These are phyloP conservation scores for Danaus plexippus DNA, from an alignment of 1,140 invertebrate species.

Conservation along the genomic window DNA sequence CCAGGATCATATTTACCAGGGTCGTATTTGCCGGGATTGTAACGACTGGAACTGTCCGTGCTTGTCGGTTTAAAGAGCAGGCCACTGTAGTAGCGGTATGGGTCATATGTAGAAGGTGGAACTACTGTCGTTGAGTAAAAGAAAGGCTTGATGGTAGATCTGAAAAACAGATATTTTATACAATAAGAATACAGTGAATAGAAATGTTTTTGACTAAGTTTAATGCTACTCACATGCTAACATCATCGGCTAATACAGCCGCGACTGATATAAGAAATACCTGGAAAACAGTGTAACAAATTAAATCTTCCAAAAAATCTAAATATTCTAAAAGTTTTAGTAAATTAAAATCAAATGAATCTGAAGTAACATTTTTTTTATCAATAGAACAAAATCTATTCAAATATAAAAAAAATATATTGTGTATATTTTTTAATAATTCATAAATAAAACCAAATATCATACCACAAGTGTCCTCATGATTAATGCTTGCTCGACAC, in stretches of 20 bases:
- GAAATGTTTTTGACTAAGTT: neutral
- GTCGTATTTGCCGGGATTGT: conserved; percentile 15
- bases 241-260: conserved; percentile 15
- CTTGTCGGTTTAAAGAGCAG: too few relatives aligned
- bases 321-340: neutral
- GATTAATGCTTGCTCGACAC: conserved; percentile 31
- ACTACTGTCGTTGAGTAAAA: conserved; percentile 1
- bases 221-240: conserved; percentile 10
- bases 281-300: conserved; percentile 5
- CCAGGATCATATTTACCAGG: conserved; percentile 13
- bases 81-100: conserved; percentile 8
- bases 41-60: neutral
- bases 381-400: conserved; percentile 1
- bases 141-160: conserved; percentile 8
- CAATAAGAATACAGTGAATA: neutral
- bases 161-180: conserved; percentile 5
- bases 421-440: neutral
- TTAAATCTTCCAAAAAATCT: neutral
- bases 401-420: conserved; percentile 6
- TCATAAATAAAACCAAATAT: conserved; percentile 1
- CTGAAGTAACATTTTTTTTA: neutral
- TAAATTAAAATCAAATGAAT: neutral
- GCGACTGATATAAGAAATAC: conserved; percentile 6
- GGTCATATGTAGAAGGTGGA: conserved; percentile 11
- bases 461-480: conserved; percentile 32